Evolutionary conservation across 2,888 invertebrate genomes (phyloP).

Genomic region (Drosophila quasianomalipes): DNA sequence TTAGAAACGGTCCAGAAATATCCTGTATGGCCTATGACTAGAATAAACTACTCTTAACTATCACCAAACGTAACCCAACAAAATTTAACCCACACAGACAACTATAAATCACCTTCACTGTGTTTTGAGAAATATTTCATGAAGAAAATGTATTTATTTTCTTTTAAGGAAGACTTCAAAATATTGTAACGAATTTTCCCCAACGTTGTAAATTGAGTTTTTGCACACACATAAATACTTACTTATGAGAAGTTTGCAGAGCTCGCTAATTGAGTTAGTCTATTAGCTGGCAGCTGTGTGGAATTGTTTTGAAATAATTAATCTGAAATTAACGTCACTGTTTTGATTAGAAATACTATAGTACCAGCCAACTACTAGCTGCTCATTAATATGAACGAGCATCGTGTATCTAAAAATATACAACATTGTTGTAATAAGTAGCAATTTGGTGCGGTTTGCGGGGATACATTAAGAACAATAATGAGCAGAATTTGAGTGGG

Average conservation of each 20-base stretch:
- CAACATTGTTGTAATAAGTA: constrained; percentile 13
- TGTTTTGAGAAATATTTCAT: constrained; percentile 18
- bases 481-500: constrained; percentile 37
- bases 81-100: not conserved
- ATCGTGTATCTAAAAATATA: constrained; percentile 23
- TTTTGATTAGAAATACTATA: constrained; percentile 42
- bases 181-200: constrained; percentile 15
- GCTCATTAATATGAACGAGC: constrained; percentile 46
- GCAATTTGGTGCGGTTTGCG: not conserved
- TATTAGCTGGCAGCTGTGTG: constrained; percentile 25
- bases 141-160: constrained; percentile 34
- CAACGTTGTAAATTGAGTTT: constrained; percentile 33
- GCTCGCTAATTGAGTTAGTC: constrained; percentile 46
- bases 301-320: constrained; percentile 50
- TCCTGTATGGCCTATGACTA: not conserved
- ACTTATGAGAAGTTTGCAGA: constrained; percentile 12
- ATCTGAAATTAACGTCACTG: constrained; percentile 46
- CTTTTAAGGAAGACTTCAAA: constrained; percentile 21
- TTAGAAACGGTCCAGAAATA: not conserved
- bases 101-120: not conserved
- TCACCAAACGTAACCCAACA: not conserved
- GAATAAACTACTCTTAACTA: not conserved
- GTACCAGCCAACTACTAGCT: constrained; percentile 21
- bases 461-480: constrained; percentile 6
- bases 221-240: not conserved